Evolutionary conservation across 2,888 invertebrate genomes (phyloP).

Genomic region (Ichneumon xanthorius): DNA sequence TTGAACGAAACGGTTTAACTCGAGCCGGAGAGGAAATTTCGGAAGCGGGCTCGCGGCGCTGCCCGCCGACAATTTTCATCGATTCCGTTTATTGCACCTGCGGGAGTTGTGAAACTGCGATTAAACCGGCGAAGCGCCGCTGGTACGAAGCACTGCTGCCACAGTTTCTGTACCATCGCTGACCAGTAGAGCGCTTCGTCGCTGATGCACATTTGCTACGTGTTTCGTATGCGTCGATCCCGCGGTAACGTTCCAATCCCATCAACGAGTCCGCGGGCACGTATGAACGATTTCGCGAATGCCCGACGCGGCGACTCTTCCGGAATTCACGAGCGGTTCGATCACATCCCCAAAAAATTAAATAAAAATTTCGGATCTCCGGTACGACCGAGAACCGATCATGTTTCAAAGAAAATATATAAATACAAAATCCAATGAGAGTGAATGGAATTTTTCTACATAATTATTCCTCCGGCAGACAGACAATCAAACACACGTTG

Average conservation of each 20-base stretch:
- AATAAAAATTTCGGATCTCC: too few relatives aligned
- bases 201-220: constrained; percentile 1
- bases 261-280: constrained; percentile 11
- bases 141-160: background rate
- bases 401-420: too few relatives aligned
- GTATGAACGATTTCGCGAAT: background rate
- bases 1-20: constrained; percentile 15
- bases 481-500: too few relatives aligned
- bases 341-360: background rate
- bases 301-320: background rate
- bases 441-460: too few relatives aligned
- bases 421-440: too few relatives aligned
- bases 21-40: constrained; percentile 20
- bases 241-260: background rate
- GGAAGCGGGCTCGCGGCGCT: background rate
- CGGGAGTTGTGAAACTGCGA: constrained; percentile 31
- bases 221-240: background rate
- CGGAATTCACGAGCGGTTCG: background rate
- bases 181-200: constrained; percentile 1
- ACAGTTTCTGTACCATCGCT: background rate
- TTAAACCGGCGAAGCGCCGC: constrained; percentile 7
- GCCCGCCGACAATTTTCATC: constrained; percentile 21
- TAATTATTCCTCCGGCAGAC: too few relatives aligned
- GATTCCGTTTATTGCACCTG: constrained; percentile 30
- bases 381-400: too few relatives aligned